These are phyloP conservation scores for Beroe ovata DNA, from an alignment of 37 sponge, comb jelly and placozoan genomes.

Conservation along the genomic window DNA sequence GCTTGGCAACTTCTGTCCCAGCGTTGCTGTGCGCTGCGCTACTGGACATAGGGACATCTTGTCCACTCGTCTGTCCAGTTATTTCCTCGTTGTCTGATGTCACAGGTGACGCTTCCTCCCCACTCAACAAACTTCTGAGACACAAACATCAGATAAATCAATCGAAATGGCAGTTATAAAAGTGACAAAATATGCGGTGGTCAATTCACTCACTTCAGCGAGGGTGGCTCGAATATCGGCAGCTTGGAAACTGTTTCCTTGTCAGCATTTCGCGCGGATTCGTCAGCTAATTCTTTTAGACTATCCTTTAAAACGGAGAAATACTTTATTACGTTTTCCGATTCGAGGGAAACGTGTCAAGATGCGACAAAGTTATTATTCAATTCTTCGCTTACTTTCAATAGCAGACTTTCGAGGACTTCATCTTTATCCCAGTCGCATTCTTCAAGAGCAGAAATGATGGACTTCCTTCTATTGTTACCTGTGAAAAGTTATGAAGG, in stretches of 20 bases:
- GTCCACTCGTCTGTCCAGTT: neutral
- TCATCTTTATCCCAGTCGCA: conserved; percentile 51
- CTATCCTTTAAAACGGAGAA: no score
- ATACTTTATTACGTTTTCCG: no score
- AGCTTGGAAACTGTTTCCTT: no score
- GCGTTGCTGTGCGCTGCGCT: neutral
- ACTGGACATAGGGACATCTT: no score
- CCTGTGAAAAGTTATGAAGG: neutral
- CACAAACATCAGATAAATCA: neutral
- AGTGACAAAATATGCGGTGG: neutral
- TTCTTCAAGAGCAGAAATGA: neutral
- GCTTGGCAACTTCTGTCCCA: neutral
- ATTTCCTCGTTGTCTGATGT: neutral
- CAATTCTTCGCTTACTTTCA: no score
- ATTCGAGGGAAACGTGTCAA: no score
- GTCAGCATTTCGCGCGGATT: no score
- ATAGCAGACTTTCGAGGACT: neutral
- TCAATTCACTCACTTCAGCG: neutral
- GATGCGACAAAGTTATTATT: no score
- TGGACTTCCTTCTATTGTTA: neutral
- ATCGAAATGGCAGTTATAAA: neutral
- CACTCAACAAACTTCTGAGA: neutral
- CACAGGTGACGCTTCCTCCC: neutral
- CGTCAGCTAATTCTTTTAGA: no score
- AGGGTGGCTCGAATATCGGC: neutral